Percentiles rank a stretch among this genome's conserved stretches.
These are phyloP conservation scores for Philopotamus ludificatus DNA, from an alignment of 1,140 invertebrate genomes.

Conservation along the genomic window DNA sequence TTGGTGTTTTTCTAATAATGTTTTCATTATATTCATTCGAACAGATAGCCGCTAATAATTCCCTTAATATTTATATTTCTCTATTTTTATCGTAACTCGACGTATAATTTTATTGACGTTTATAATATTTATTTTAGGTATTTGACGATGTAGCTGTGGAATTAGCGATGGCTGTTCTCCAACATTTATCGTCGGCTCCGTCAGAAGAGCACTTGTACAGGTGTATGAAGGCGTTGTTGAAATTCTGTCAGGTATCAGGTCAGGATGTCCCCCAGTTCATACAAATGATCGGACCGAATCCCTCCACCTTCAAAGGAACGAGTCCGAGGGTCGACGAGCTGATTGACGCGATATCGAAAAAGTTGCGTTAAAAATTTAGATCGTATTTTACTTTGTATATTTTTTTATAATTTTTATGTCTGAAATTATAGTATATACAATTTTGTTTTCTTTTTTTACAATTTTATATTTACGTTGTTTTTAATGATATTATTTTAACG, in stretches of 20 bases:
- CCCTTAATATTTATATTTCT: no score
- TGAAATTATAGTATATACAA: background rate
- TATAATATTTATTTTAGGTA: no score
- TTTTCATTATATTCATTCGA: no score
- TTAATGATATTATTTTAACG: background rate
- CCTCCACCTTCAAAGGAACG: slow-evolving; percentile 74
- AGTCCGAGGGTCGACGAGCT: slow-evolving; percentile 79
- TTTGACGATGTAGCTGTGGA: slow-evolving; percentile 93
- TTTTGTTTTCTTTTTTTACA: slow-evolving; percentile 12
- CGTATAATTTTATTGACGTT: no score
- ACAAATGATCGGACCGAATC: slow-evolving; percentile 90
- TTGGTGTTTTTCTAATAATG: no score
- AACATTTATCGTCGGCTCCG: slow-evolving; percentile 79
- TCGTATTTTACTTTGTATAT: slow-evolving; percentile 1
- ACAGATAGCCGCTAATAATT: no score
- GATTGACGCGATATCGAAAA: slow-evolving; percentile 70
- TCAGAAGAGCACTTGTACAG: slow-evolving; percentile 78
- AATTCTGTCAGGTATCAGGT: slow-evolving; percentile 75
- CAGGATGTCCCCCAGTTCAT: slow-evolving; percentile 85
- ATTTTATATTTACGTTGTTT: slow-evolving; percentile 1
- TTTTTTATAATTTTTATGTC: slow-evolving; percentile 12
- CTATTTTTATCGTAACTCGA: no score
- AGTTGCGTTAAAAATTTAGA: slow-evolving; percentile 51
- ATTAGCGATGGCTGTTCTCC: slow-evolving; percentile 86
- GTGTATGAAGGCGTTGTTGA: slow-evolving; percentile 74